Conservation (phyloP, 2,797 vertebrate genomes). For the Pseudotriccus pelzelni region DNA sequence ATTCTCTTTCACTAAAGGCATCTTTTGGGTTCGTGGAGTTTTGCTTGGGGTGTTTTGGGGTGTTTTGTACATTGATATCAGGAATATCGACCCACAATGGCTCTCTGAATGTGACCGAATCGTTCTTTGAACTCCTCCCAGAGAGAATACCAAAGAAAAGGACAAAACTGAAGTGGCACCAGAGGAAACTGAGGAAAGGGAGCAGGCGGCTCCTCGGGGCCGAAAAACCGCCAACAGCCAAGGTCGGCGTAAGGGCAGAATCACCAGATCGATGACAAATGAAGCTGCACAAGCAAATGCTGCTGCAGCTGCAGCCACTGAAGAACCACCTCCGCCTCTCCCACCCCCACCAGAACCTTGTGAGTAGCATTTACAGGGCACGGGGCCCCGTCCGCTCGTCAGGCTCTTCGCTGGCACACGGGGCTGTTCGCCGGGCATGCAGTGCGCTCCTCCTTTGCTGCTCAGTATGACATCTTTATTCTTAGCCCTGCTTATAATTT, state of each 20-base stretch:
- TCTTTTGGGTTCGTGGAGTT: background rate
- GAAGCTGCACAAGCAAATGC: conserved; percentile 88
- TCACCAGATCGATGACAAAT: conserved; percentile 98
- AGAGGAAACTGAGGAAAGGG: conserved; percentile 95
- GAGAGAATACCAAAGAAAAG: conserved; percentile 92
- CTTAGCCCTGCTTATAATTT: background rate
- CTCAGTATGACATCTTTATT: background rate
- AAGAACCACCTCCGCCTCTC: conserved; percentile 84
- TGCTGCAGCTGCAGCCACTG: conserved; percentile 76
- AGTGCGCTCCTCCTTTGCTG: background rate
- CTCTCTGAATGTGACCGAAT: background rate
- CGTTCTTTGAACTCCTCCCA: conserved; percentile 21
- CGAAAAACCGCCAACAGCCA: conserved; percentile 98
- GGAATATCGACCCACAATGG: background rate
- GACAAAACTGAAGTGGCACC: conserved; percentile 88
- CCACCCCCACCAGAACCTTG: conserved; percentile 82
- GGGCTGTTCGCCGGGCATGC: background rate
- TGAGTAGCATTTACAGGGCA: conserved; percentile 53
- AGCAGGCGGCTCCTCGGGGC: conserved; percentile 90
- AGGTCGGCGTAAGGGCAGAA: conserved; percentile 93
- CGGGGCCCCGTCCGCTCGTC: background rate
- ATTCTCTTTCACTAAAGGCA: background rate
- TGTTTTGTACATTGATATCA: background rate
- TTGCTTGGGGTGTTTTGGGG: background rate
- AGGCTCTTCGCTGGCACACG: background rate